Conservation (phyloP, 1,140 invertebrate genomes). For the Harlomillsia oculata region DNA sequence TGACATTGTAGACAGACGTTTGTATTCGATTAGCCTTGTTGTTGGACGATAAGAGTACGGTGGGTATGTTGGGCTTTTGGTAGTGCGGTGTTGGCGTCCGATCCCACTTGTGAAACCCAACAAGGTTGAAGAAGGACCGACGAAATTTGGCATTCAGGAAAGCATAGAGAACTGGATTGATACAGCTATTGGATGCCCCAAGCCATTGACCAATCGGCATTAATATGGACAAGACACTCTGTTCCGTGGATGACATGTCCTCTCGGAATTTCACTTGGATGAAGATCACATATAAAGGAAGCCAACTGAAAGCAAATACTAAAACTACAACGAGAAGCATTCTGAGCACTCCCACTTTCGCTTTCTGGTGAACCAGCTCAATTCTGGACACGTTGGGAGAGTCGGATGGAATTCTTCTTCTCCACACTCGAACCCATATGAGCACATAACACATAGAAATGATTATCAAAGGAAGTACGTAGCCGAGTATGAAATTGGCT, state of each 20-base stretch:
- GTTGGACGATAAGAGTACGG: background rate
- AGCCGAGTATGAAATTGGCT: slow-evolving; percentile 51
- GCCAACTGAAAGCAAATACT: slow-evolving; percentile 55
- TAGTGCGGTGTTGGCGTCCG: slow-evolving; percentile 8
- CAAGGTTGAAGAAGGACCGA: slow-evolving; percentile 45
- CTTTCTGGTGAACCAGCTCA: slow-evolving; percentile 28
- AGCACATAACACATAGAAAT: slow-evolving; percentile 50
- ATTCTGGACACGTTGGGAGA: slow-evolving; percentile 34
- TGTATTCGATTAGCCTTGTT: background rate
- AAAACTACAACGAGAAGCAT: slow-evolving; percentile 56
- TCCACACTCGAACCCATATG: slow-evolving; percentile 44
- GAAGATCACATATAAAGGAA: slow-evolving; percentile 52
- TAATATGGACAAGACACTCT: slow-evolving; percentile 41
- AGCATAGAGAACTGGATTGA: slow-evolving; percentile 53
- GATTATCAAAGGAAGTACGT: slow-evolving; percentile 45
- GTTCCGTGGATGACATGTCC: slow-evolving; percentile 32
- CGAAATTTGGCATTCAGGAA: slow-evolving; percentile 58
- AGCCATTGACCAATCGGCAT: slow-evolving; percentile 57
- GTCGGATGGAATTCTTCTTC: slow-evolving; percentile 33
- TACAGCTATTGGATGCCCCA: slow-evolving; percentile 46
- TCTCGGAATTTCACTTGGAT: slow-evolving; percentile 43
- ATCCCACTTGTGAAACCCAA: slow-evolving; percentile 7
- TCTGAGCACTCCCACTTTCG: slow-evolving; percentile 48
- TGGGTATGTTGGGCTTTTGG: slow-evolving; percentile 15
- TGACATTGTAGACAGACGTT: slow-evolving; percentile 18